Evolutionary conservation across 2,797 vertebrate genomes (phyloP), one percentile per base, ranked within the genome.

Genomic region (Enteromius thamalakanensis): DNA sequence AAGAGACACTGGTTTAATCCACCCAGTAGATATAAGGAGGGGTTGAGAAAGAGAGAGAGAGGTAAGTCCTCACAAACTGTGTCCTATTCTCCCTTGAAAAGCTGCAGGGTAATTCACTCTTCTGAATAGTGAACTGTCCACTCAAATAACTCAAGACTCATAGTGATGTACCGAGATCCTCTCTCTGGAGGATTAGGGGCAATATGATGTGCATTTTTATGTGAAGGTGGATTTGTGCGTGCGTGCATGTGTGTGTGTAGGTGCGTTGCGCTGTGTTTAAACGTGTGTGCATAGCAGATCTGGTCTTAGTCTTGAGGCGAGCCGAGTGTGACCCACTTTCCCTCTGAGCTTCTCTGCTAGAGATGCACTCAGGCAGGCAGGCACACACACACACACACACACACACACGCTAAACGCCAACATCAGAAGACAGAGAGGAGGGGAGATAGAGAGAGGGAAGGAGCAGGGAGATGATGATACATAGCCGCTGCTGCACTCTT

Each of bases 311-410:
- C 86, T 85, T 74, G 53, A 88, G 78, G 85, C 87, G 81, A 88
- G 85, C 80, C 74, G 79, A 83, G 85, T 85, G 87, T 87, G 87
- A 87, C 87, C 87, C 87, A 88, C 81, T 88, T 88, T 88, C 75
- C 69, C 74, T 79, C 81, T 85, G 67, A 81, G 81, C 81, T 86
- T 72, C 79, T 83, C 87, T 70, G 67, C 62, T 79, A 82, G 70
- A 86, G 49, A 86, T 42, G 74, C 82, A 86, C 71, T 85, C 85
- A 83, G 45, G 64, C 82, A 79, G 45, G 82, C 60, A 49, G 49
- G 60, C 83, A 40, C 32, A 62, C 60, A 45, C 77, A 40, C 79
- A 32, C 51, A 75, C 76, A 76, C 75, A 74, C 78, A 76, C 55
- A 67, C 70, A 77, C 74, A 79, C 69, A 49, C 49, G 78, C 82